These are phyloP conservation scores for Ypsolopha scabrella DNA, from an alignment of 2,888 invertebrate genomes.

Conservation along the genomic window DNA sequence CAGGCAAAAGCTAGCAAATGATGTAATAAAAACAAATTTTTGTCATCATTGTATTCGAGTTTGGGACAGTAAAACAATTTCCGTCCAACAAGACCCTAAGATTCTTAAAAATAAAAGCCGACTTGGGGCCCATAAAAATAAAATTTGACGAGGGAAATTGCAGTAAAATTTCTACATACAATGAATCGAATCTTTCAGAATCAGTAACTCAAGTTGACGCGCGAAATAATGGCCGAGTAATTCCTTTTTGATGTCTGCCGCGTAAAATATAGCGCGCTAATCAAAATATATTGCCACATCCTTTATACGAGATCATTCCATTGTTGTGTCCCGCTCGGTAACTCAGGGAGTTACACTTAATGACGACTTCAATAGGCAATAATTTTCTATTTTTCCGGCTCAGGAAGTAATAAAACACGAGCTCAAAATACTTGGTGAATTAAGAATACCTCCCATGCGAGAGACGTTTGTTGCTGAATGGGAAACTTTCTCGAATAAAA, in stretches of 20 bases:
- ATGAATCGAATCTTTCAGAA: conserved; percentile 15
- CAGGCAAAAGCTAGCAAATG: too few relatives aligned
- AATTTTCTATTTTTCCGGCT: neutral
- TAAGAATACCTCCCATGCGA: too few relatives aligned
- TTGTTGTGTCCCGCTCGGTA: neutral
- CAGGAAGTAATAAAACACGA: too few relatives aligned
- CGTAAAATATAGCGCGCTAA: conserved; percentile 35
- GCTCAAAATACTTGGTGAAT: too few relatives aligned
- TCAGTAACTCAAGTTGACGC: conserved; percentile 23
- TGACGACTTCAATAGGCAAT: neutral
- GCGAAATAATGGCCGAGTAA: conserved; percentile 35
- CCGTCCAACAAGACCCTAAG: too few relatives aligned
- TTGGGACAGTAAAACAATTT: too few relatives aligned
- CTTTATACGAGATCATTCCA: conserved; percentile 17
- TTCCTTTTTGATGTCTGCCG: conserved; percentile 46
- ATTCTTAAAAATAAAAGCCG: too few relatives aligned
- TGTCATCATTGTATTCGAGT: too few relatives aligned
- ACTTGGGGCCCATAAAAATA: too few relatives aligned
- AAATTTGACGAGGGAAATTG: too few relatives aligned
- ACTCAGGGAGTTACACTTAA: neutral
- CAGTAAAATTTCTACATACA: neutral
- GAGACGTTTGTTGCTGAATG: too few relatives aligned
- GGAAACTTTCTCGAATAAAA: conserved; percentile 14
- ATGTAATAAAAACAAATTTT: too few relatives aligned
- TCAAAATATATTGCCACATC: conserved; percentile 44